These are phyloP conservation scores for Trogon surrucura DNA, from an alignment of 2,113 vertebrate genomes.

Conservation along the genomic window DNA sequence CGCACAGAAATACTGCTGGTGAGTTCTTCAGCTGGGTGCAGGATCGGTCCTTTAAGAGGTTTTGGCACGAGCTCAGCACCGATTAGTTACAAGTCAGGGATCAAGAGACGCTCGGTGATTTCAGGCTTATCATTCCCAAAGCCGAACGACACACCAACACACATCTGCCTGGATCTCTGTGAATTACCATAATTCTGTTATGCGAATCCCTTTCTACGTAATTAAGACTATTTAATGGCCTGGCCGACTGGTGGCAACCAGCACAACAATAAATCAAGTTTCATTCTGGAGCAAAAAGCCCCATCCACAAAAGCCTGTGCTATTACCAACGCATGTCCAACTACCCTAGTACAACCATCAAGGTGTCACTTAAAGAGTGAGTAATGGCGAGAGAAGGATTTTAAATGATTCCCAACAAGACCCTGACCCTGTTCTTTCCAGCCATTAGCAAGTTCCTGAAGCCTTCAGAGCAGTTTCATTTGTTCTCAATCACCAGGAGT, in stretches of 20 bases:
- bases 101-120: background rate
- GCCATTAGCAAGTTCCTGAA: conserved; percentile 46
- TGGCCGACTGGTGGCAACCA: background rate
- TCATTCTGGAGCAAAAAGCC: background rate
- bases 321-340: background rate
- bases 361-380: conserved; percentile 2
- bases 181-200: background rate
- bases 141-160: background rate
- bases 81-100: background rate
- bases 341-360: background rate
- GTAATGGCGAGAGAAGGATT: conserved; percentile 18
- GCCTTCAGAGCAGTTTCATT: conserved; percentile 32
- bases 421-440: conserved; percentile 40
- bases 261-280: background rate
- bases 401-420: background rate
- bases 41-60: background rate
- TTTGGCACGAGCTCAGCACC: rapidly evolving
- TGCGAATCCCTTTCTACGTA: background rate
- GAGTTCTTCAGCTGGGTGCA: background rate
- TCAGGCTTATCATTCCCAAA: background rate
- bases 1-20: rapidly evolving
- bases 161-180: background rate
- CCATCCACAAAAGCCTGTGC: background rate
- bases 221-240: background rate
- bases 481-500: conserved; percentile 52